Percentiles rank a stretch among this genome's conserved stretches.
Evolutionary conservation across 2,113 vertebrate genomes (phyloP).

Genomic region (Limnothrissa miodon): DNA sequence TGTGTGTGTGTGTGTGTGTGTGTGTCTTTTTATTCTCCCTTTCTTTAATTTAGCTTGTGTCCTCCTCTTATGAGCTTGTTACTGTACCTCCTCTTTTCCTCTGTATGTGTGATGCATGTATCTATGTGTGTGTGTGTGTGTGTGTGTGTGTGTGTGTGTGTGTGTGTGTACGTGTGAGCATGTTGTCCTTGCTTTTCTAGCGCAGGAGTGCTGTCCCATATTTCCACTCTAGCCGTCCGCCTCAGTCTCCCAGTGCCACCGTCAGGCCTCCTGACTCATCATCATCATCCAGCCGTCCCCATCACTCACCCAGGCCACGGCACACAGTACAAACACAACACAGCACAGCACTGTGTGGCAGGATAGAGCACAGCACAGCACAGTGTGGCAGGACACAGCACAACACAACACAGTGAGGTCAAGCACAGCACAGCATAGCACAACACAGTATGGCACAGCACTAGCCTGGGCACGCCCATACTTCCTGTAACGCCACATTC

Average conservation of each 20-base stretch:
- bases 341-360: background rate
- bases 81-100: background rate
- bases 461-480: no score
- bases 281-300: background rate
- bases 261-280: conserved; percentile 14
- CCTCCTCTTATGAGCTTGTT: no score
- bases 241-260: conserved; percentile 3
- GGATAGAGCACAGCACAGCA: background rate
- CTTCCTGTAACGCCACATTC: no score
- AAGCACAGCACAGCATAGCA: background rate
- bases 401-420: background rate
- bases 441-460: background rate
- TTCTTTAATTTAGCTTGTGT: background rate
- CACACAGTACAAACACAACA: background rate
- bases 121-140: background rate
- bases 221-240: background rate
- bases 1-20: conserved; percentile 3
- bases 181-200: background rate
- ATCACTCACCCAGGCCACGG: background rate
- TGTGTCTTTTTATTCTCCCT: background rate
- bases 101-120: background rate
- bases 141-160: background rate
- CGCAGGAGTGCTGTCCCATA: conserved; percentile 18
- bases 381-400: background rate
- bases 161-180: background rate